Evolutionary conservation across 1,140 invertebrate genomes (phyloP).

Genomic region (Drosophila arawakana): DNA sequence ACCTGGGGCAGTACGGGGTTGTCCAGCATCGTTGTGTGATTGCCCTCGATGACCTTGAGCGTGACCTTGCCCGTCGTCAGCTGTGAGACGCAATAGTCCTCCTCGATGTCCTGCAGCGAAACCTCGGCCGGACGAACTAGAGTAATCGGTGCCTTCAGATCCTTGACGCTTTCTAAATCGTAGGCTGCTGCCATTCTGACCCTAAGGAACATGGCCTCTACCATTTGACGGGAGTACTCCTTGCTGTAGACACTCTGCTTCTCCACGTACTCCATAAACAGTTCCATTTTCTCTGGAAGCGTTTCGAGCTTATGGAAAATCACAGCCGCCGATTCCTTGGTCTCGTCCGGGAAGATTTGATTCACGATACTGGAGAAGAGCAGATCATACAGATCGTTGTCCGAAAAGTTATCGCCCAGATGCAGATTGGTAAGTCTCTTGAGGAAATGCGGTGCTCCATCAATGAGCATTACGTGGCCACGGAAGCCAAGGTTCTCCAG

Average conservation of each 20-base stretch:
- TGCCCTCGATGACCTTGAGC: conserved; percentile 88
- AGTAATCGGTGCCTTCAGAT: conserved; percentile 86
- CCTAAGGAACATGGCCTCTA: conserved; percentile 86
- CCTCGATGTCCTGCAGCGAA: conserved; percentile 85
- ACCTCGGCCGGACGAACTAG: conserved; percentile 87
- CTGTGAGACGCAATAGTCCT: conserved; percentile 88
- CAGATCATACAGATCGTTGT: conserved; percentile 86
- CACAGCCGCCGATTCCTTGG: conserved; percentile 85
- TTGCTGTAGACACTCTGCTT: conserved; percentile 85
- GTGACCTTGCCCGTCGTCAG: conserved; percentile 85
- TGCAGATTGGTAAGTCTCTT: conserved; percentile 84
- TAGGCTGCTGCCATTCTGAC: conserved; percentile 86
- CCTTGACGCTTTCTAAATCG: conserved; percentile 77
- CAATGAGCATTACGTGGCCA: conserved; percentile 86
- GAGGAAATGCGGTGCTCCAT: conserved; percentile 87
- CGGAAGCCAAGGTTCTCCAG: conserved; percentile 86
- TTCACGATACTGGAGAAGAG: conserved; percentile 86
- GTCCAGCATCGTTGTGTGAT: conserved; percentile 89
- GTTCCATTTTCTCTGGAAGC: conserved; percentile 58
- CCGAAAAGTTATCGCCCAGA: conserved; percentile 80
- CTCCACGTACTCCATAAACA: conserved; percentile 68
- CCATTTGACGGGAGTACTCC: conserved; percentile 85
- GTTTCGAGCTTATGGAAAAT: conserved; percentile 71
- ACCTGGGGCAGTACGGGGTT: conserved; percentile 87
- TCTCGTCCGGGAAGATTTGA: conserved; percentile 85